A percentile compares a stretch with the other conserved stretches of the same genome.
Evolutionary conservation across 2,888 invertebrate species (phyloP).

Genomic region (Lapara coniferarum): DNA sequence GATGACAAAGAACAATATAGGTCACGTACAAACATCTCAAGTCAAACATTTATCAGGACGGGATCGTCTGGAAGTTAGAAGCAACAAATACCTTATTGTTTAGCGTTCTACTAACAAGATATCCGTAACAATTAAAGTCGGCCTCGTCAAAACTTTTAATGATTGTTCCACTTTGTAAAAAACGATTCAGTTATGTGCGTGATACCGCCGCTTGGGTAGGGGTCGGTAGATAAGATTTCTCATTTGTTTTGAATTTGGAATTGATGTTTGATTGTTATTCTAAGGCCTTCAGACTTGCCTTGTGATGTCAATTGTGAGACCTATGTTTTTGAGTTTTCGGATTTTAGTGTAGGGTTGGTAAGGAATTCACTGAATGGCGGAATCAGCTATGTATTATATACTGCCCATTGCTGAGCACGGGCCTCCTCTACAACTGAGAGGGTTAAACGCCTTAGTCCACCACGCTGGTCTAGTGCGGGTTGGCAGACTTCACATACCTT

Average conservation of each 20-base stretch:
- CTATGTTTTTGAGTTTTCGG: too few species aligned
- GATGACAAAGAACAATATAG: background rate
- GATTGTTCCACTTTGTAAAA: conserved; percentile 62
- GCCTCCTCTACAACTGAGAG: too few species aligned
- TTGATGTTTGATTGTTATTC: background rate
- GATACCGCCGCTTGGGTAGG: background rate
- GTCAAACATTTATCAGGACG: conserved; percentile 13
- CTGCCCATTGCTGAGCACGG: too few species aligned
- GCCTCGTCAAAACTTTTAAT: conserved; percentile 76
- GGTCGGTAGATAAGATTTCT: conserved; percentile 22
- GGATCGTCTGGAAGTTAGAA: conserved; percentile 9
- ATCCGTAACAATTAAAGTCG: conserved; percentile 69
- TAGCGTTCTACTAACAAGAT: conserved; percentile 60
- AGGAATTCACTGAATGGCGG: too few species aligned
- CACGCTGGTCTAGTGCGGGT: too few species aligned
- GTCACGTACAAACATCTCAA: conserved; percentile 14
- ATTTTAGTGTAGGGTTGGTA: too few species aligned
- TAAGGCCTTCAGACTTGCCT: background rate
- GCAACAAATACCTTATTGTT: conserved; percentile 45
- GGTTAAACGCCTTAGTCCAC: too few species aligned
- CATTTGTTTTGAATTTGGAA: background rate
- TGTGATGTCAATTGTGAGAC: too few species aligned
- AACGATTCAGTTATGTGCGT: conserved; percentile 30
- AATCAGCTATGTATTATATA: too few species aligned
- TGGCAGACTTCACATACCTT: too few species aligned